A percentile compares a stretch with the other conserved stretches of the same genome.
These are phyloP conservation scores for Rhagium mordax DNA, from an alignment of 2,888 invertebrate species.

Conservation along the genomic window DNA sequence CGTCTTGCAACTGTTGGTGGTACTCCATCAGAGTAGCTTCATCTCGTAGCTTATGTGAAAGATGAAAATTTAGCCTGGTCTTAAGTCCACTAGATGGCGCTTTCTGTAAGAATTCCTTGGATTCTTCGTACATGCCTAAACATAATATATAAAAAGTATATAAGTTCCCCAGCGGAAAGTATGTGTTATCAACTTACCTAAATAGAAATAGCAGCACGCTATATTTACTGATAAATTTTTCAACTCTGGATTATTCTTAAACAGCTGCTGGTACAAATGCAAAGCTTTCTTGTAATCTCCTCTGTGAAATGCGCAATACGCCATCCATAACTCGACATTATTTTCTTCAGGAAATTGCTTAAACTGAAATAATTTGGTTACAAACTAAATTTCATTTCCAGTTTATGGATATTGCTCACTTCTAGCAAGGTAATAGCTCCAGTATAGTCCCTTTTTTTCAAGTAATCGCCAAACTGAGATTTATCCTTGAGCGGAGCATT, in stretches of 20 bases:
- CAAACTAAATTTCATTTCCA: background rate
- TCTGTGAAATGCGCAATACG: slow-evolving; percentile 95
- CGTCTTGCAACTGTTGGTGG: slow-evolving; percentile 88
- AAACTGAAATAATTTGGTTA: slow-evolving; percentile 68
- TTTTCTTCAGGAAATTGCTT: slow-evolving; percentile 71
- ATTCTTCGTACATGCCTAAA: slow-evolving; percentile 82
- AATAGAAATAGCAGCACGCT: slow-evolving; percentile 95
- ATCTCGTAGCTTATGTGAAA: slow-evolving; percentile 93
- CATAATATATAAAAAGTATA: background rate
- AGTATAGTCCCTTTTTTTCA: slow-evolving; percentile 91
- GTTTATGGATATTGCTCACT: slow-evolving; percentile 71
- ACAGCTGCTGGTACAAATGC: slow-evolving; percentile 78
- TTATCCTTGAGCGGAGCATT: slow-evolving; percentile 70
- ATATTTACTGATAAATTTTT: slow-evolving; percentile 83
- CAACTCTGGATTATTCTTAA: slow-evolving; percentile 72
- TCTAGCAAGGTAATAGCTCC: slow-evolving; percentile 95
- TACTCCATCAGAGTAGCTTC: slow-evolving; percentile 88
- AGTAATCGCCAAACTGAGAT: slow-evolving; percentile 92
- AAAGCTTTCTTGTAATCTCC: slow-evolving; percentile 92
- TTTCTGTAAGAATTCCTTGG: slow-evolving; percentile 76
- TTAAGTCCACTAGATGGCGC: slow-evolving; percentile 77
- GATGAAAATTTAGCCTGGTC: slow-evolving; percentile 90
- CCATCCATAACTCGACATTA: slow-evolving; percentile 88
- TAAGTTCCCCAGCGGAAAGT: no score
- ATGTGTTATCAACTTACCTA: slow-evolving; percentile 77